Percentiles rank a stretch among this genome's conserved stretches.
phyloP scores from a whole-genome alignment of 2,888 invertebrate genomes.

The Metellina segmentata region DNA sequence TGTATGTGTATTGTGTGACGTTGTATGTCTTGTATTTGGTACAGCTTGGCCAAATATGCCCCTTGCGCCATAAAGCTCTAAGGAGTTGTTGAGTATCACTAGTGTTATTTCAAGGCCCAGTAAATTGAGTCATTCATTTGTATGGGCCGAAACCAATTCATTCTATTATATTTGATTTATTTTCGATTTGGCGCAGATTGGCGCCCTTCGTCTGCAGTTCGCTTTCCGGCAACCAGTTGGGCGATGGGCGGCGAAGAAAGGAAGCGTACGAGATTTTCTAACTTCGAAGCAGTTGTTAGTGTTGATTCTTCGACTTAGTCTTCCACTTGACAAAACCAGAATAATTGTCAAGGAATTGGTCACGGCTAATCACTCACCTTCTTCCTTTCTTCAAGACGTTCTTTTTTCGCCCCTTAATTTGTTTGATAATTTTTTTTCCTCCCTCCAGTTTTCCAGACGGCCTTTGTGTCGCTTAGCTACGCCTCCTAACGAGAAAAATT shows the following conservation, averaged over 20 bases:
- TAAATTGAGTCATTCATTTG: too few relatives aligned
- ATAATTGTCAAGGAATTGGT: conserved; percentile 75
- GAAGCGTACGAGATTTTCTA: conserved; percentile 3
- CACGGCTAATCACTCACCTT: conserved; percentile 72
- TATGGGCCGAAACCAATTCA: too few relatives aligned
- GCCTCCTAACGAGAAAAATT: conserved; percentile 67
- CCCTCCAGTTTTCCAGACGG: background rate
- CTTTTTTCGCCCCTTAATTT: conserved; percentile 39
- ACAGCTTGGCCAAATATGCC: too few relatives aligned
- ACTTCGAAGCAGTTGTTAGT: conserved; percentile 69
- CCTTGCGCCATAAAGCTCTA: too few relatives aligned
- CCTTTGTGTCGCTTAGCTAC: conserved; percentile 60
- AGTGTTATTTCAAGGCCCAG: too few relatives aligned
- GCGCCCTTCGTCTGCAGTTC: background rate
- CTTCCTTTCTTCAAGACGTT: conserved; percentile 28
- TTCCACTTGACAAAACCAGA: conserved; percentile 76
- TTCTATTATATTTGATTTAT: too few relatives aligned
- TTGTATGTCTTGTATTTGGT: too few relatives aligned
- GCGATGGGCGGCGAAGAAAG: conserved; percentile 39
- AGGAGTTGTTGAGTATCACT: too few relatives aligned
- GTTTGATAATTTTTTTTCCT: conserved; percentile 32
- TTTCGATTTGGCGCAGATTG: background rate
- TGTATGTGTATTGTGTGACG: too few relatives aligned
- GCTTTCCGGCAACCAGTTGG: conserved; percentile 42
- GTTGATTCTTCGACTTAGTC: conserved; percentile 68